Base-by-base conservation (phyloP, 2,888 invertebrate genomes). In the Cremastobaeus sp. region DNA sequence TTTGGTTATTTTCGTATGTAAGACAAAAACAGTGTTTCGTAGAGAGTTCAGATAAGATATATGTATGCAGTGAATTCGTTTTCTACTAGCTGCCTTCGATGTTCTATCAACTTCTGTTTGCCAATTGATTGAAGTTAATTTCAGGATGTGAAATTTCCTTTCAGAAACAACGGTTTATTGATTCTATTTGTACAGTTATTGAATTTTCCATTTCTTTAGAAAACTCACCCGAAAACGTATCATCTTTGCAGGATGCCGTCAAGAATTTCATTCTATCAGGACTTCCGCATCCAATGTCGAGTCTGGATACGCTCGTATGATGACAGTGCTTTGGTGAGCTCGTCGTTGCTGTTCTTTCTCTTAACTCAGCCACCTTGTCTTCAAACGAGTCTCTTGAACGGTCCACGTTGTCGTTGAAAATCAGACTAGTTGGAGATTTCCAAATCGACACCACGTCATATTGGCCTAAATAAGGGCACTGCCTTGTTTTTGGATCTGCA, bases 261-360 rank as follows among this genome's bases (percentile, higher is more conserved):
- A 84, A 82, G 57, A 79, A 79, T 66, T 86, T 85, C 85, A 86
- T 86, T 39, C 85, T 81, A 76, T 86, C 85, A 34, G 85, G 83
- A 50, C 78, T 83, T 72, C 82, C 83, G 78, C 86, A 86, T 48
- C 86, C 86, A 74, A 86, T 85, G 76, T 85, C 85, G 64, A 86
- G 76, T 25, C 82, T 81, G 20, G 82, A 81, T 50, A 84, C 78
- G 54, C 81, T 83, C 34, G 80, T 81, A 45, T 71, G 70, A 17
- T 57, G 82, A 60, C 86, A 86, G 6, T 81, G 82, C 15, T 77
- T 80, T 3, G 83, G 81, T 12, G 74, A 71, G 37, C 74, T 37
- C 15, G 81, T 80, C 32, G 85, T 81, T 50, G 82, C 77, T 17
- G 78, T 75, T 45, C 81, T 77, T 14, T 83, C 81, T 32, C 80